Conservation (phyloP, 2,888 invertebrate genomes). For the Drosophila silvestris region DNA sequence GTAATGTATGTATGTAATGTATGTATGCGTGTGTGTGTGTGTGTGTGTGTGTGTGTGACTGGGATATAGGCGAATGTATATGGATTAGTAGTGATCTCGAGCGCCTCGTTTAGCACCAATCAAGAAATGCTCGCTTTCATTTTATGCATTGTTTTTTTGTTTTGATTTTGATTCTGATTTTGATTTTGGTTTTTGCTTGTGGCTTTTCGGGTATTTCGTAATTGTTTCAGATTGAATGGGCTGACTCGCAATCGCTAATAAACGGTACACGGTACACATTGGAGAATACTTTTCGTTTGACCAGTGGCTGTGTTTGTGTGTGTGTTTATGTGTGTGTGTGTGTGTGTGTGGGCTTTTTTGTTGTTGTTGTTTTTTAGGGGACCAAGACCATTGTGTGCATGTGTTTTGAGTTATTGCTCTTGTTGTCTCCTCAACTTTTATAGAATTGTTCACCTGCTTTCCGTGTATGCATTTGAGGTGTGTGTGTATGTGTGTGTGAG, state of each 20-base stretch:
- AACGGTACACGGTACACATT: constrained; percentile 11
- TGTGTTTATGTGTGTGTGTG: constrained; percentile 2
- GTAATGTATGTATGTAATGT: constrained; percentile 18
- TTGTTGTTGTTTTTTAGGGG: constrained; percentile 3
- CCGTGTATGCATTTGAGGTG: constrained; percentile 16
- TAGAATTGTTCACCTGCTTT: constrained; percentile 14
- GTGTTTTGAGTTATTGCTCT: constrained; percentile 22
- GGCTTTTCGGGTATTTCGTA: constrained; percentile 6
- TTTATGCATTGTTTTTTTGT: not conserved
- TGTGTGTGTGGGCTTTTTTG: not conserved
- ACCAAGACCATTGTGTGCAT: constrained; percentile 48
- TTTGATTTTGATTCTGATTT: not conserved
- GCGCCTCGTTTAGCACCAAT: constrained; percentile 23
- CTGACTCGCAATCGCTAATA: constrained; percentile 23
- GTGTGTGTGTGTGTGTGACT: constrained; percentile 4
- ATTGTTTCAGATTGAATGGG: constrained; percentile 4
- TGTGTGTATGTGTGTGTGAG: constrained; percentile 13
- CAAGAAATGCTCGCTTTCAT: not conserved
- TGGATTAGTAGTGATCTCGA: constrained; percentile 42
- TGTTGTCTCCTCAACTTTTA: constrained; percentile 11
- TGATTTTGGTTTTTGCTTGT: not conserved
- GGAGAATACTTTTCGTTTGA: not conserved
- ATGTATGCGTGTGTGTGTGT: constrained; percentile 13
- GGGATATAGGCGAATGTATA: constrained; percentile 13
- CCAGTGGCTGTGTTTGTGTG: not conserved